phyloP scores from a whole-genome alignment of 2,888 invertebrate species.

The Gastracanthus pulcherrimus region DNA sequence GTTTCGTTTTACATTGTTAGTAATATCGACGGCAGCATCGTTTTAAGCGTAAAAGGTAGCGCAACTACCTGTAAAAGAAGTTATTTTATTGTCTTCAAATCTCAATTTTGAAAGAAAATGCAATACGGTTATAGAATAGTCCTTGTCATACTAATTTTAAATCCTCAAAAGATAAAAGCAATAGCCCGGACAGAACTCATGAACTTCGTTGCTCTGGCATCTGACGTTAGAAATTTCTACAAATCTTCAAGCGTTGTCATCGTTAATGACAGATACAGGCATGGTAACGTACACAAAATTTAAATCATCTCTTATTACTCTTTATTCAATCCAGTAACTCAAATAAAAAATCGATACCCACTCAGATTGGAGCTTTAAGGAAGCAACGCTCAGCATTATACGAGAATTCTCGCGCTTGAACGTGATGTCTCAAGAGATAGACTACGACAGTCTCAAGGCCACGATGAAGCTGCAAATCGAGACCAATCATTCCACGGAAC shows the following conservation, averaged over 20 bases:
- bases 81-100: too few relatives aligned
- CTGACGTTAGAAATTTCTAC: neutral
- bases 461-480: neutral
- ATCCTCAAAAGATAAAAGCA: neutral
- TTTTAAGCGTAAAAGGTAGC: too few relatives aligned
- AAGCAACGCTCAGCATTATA: neutral
- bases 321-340: neutral
- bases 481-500: neutral
- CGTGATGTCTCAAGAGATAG: slow-evolving; percentile 1
- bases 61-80: too few relatives aligned
- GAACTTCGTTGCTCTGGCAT: neutral
- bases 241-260: neutral
- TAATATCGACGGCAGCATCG: neutral
- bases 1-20: neutral
- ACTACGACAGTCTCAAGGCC: neutral
- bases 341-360: neutral
- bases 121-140: neutral
- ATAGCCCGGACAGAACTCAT: neutral
- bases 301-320: neutral
- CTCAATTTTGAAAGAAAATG: too few relatives aligned
- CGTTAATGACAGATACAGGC: neutral
- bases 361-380: neutral
- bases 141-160: neutral
- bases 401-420: neutral
- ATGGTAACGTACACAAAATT: neutral